Evolutionary conservation across 2,113 vertebrate genomes (phyloP).

Genomic region (Siniperca knerii): DNA sequence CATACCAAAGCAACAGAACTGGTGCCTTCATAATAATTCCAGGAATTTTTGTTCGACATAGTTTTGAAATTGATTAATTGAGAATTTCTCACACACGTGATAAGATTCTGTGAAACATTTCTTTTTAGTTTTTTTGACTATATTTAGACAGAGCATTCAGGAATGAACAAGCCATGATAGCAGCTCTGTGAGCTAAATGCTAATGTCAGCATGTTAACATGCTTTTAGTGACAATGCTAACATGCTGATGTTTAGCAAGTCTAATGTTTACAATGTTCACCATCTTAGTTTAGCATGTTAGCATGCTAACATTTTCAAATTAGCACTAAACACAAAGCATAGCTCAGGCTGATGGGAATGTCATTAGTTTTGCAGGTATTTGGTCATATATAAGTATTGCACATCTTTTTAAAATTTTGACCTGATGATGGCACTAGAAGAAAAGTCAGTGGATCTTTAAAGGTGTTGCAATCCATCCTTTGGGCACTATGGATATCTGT

Average conservation of each 20-base stretch:
- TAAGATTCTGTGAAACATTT: background rate
- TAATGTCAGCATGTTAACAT: background rate
- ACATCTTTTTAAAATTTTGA: too few relatives aligned
- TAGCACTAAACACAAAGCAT: background rate
- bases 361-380: too few relatives aligned
- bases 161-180: too few relatives aligned
- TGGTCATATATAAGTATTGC: too few relatives aligned
- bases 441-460: too few relatives aligned
- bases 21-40: background rate
- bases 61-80: background rate
- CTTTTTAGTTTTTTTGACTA: background rate
- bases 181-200: background rate
- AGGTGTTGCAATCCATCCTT: too few relatives aligned
- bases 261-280: background rate
- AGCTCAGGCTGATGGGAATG: too few relatives aligned
- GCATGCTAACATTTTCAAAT: background rate
- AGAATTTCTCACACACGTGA: background rate
- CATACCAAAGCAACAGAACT: slow-evolving; percentile 17
- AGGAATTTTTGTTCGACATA: background rate
- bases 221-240: background rate
- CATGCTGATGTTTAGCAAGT: background rate
- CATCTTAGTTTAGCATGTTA: too few relatives aligned
- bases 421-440: too few relatives aligned
- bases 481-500: too few relatives aligned
- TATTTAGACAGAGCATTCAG: background rate